A percentile compares a stretch with the other conserved stretches of the same genome.
These are phyloP conservation scores for Taxidea taxus DNA, from an alignment of 2,113 vertebrate genomes.

Conservation along the genomic window DNA sequence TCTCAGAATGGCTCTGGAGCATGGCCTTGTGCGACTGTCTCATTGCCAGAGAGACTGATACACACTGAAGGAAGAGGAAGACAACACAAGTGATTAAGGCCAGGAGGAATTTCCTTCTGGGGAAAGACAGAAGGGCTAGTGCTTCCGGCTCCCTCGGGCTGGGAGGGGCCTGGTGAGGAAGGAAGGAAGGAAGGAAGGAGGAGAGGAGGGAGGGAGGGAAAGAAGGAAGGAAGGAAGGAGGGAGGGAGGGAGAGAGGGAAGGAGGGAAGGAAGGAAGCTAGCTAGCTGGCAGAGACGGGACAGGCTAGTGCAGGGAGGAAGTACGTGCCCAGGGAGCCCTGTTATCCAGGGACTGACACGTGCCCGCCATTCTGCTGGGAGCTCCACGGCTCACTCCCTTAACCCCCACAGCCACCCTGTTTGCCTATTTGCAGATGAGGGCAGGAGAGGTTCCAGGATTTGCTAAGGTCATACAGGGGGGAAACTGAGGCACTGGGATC, in stretches of 20 bases:
- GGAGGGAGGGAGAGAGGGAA: too few relatives aligned
- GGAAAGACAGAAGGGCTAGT: not conserved
- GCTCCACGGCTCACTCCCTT: not conserved
- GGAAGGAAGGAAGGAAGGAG: too few relatives aligned
- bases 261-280: too few relatives aligned
- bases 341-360: fast-evolving
- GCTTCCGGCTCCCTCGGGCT: not conserved
- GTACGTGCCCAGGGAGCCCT: not conserved
- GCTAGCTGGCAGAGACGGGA: fast-evolving
- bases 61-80: not conserved
- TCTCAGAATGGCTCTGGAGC: not conserved
- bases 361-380: not conserved
- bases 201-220: too few relatives aligned
- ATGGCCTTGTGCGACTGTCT: not conserved
- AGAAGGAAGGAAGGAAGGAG: too few relatives aligned
- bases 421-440: not conserved
- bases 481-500: not conserved
- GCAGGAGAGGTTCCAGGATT: not conserved
- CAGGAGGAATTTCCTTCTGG: not conserved
- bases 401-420: not conserved
- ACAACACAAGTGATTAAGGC: not conserved
- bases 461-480: not conserved
- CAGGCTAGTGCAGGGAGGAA: not conserved
- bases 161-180: not conserved
- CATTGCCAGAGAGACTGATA: not conserved